Evolutionary conservation across 2,888 invertebrate species (phyloP), one percentile per base, ranked within the genome.

Genomic region (Odontothrips loti): DNA sequence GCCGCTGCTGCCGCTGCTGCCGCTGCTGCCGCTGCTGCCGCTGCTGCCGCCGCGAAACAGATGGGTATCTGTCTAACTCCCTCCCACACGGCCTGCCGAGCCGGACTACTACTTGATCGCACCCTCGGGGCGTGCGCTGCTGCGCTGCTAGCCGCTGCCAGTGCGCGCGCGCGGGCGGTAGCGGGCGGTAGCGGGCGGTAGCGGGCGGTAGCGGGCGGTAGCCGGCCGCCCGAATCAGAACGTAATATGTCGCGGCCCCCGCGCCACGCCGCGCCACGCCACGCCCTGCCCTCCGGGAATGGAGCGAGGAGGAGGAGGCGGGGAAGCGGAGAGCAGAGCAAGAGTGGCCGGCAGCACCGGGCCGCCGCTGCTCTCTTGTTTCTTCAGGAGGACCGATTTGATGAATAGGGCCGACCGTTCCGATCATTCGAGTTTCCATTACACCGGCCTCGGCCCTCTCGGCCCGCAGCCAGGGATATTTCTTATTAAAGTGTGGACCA

Each of bases 371-470:
- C 34, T 6, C 34, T 43, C 34, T 43, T 43, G 34, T 43, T 43
- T 43, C 34, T 43, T 43, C 34, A 43, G 34, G 34, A 68, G 68
- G 68, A 12, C 68, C 68, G 23, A 27, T 75, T 23, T 75, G 68
- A 75, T 75, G 68, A 75, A 75, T 75, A 75, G 68, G 68, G 23
- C 68, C 68, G 27, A 58, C 58, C 58, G 58, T 58, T 58, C 58
- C 68, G 68, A 75, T 75, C 68, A 58, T 58, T 58, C 58, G 58
- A 58, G 68, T 75, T 75, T 75, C 68, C 68, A 75, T 75, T 75
- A 75, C 68, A 27, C 23, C 27, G 27, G 23, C 27, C 3, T 6
- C 34, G 34, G 34, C 3, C 34, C 34, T 43, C 34, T 6, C 34
- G 34, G 68, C 68, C 68, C 23, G 23, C 68, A 27, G 68, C 68